Evolutionary conservation across 2,113 vertebrate species (phyloP), one percentile per base, ranked within the genome.

Genomic region (Hiodon alosoides): DNA sequence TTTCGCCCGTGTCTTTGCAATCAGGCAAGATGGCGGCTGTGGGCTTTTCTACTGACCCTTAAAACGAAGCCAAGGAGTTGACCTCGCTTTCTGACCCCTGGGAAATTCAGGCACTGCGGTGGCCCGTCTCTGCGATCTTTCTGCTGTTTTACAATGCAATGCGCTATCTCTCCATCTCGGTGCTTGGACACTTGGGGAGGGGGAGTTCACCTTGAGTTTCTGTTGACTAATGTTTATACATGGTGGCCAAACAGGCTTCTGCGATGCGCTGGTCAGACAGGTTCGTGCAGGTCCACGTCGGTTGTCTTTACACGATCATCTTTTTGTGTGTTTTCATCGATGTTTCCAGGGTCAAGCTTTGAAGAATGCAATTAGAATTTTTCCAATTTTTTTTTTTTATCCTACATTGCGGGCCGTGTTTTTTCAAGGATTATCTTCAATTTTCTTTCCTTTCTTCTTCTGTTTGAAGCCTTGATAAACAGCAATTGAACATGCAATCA

Each of bases 31-130:
- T 60, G 70, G 31, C 11, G 60, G 14, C 10, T 47, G 31, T 7
- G 11, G 54, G 16, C 64, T 73, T n/a, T 69, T 73, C 51, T 61
- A 16, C 46, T 73, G 76, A 78, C 76, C 76, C 58, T 51, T 61
- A 51, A 62, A 62, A 73, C 55, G 54, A 3, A 46, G 46, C 16
- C 8, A 31, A 31, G 9, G 17, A 52, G 76, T 65, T 75, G 78
- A 71, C 78, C 78, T 76, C 78, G 58, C 66, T 14, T 46, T 17
- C 70, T 70, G 16, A 51, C 71, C 75, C 78, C 58, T 50, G 69
- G 78, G 62, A 79, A 61, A 73, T 65, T 58, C 55, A 31, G 2
- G 6, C 6, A 3, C 47, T 16, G 16, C 48, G 52, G 46, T 8
- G 6, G n/a, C 16, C 62, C 55, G 4, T 53, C 61, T n/a, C 13